Evolutionary conservation across 2,888 invertebrate genomes (phyloP).

Genomic region (Tubulanus polymorphus): DNA sequence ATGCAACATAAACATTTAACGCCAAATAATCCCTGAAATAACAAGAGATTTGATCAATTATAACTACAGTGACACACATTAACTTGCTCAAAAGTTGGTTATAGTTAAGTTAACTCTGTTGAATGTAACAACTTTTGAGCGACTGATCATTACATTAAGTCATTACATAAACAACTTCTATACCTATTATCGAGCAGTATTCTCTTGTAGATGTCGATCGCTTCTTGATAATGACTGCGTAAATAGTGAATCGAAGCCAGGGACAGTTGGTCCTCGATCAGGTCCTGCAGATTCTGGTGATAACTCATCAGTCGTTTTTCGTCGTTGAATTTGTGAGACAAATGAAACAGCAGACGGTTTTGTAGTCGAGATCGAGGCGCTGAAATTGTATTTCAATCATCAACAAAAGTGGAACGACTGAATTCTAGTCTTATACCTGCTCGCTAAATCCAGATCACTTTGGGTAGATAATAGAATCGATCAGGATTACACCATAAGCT

Average conservation of each 20-base stretch:
- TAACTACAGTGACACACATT: no score
- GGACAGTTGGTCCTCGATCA: constrained; percentile 90
- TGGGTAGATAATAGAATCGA: no score
- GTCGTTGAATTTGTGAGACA: constrained; percentile 87
- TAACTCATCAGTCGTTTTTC: constrained; percentile 79
- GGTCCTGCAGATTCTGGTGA: constrained; percentile 79
- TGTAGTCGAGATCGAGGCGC: constrained; percentile 60
- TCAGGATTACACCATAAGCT: no score
- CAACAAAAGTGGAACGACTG: no score
- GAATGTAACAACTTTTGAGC: no score
- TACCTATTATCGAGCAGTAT: constrained; percentile 87
- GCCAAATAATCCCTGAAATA: constrained; percentile 78
- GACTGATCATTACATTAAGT: no score
- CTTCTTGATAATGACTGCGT: constrained; percentile 95
- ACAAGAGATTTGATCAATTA: constrained; percentile 14
- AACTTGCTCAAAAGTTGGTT: no score
- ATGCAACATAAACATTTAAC: constrained; percentile 91
- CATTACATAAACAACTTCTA: no score
- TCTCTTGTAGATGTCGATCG: constrained; percentile 96
- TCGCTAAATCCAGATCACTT: no score
- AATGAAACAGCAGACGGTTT: constrained; percentile 82
- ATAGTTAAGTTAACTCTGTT: no score
- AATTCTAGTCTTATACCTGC: no score
- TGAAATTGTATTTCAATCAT: no score
- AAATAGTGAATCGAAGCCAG: constrained; percentile 94